Evolutionary conservation across 2,113 vertebrate species (phyloP).

Genomic region (Callaeas wilsoni): DNA sequence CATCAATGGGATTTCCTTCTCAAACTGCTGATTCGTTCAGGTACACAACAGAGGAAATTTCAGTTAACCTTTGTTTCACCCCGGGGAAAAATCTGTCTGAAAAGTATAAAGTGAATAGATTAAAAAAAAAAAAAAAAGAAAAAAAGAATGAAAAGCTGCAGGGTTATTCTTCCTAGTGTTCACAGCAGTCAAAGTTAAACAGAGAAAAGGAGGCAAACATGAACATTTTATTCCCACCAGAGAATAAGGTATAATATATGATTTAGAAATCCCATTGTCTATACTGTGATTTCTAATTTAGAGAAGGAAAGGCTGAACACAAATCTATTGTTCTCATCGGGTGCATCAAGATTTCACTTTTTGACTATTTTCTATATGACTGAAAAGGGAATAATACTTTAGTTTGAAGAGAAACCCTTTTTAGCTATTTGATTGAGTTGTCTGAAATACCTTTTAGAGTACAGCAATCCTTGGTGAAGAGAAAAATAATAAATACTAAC

Average conservation of each 20-base stretch:
- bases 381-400: neutral
- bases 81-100: conserved; percentile 81
- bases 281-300: conserved; percentile 59
- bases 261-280: conserved; percentile 51
- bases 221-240: conserved; percentile 66
- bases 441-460: conserved; percentile 16
- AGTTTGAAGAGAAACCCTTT: neutral
- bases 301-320: conserved; percentile 42
- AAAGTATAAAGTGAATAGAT: conserved; percentile 82
- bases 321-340: neutral
- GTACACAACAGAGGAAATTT: conserved; percentile 85
- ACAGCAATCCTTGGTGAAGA: neutral
- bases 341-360: conserved; percentile 28
- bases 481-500: neutral
- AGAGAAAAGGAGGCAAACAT: conserved; percentile 62
- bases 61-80: conserved; percentile 88
- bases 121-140: conserved; percentile 6
- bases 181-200: conserved; percentile 73
- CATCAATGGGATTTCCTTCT: conserved; percentile 85
- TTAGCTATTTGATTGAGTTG: conserved; percentile 42
- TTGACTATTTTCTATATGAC: neutral
- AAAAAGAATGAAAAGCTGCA: conserved; percentile 67
- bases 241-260: conserved; percentile 67
- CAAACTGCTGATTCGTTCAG: conserved; percentile 87
- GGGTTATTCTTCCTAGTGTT: conserved; percentile 69